Conservation (phyloP, 2,888 invertebrate genomes). For the Schrankia costaestrigalis region DNA sequence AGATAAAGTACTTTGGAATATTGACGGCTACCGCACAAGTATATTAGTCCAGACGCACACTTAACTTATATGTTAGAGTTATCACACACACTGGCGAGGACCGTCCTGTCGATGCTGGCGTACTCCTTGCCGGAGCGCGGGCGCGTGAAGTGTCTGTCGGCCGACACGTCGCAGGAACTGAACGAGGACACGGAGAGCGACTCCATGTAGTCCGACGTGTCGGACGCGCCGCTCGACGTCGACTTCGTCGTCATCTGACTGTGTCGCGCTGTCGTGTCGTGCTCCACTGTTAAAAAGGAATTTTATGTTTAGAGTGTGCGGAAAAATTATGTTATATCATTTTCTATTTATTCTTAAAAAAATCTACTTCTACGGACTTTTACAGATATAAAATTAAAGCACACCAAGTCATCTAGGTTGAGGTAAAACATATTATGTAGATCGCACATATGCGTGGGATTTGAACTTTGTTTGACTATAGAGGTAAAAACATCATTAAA, state of each 20-base stretch:
- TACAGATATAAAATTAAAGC: no score
- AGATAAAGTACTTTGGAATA: no score
- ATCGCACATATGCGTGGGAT: no score
- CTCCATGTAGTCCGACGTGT: constrained; percentile 88
- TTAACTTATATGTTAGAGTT: no score
- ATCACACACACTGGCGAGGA: constrained; percentile 44
- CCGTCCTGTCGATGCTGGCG: constrained; percentile 62
- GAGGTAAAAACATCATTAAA: neutral
- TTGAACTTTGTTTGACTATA: no score
- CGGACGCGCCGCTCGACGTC: constrained; percentile 86
- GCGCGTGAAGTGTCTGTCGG: constrained; percentile 68
- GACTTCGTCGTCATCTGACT: constrained; percentile 82
- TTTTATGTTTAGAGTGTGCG: neutral
- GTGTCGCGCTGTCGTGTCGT: constrained; percentile 71
- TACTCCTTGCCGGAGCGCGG: constrained; percentile 74
- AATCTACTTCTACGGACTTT: no score
- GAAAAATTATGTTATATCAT: no score
- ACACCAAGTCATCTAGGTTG: no score
- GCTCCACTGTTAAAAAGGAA: constrained; percentile 42
- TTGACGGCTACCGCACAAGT: no score
- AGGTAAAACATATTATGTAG: no score
- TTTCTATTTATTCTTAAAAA: no score
- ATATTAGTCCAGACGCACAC: no score
- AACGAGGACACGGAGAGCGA: constrained; percentile 86
- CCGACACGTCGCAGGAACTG: constrained; percentile 82